Percentiles rank a stretch among this genome's conserved stretches.
Conservation (phyloP, 2,888 invertebrate genomes). For the Drosophila hamatofila region DNA sequence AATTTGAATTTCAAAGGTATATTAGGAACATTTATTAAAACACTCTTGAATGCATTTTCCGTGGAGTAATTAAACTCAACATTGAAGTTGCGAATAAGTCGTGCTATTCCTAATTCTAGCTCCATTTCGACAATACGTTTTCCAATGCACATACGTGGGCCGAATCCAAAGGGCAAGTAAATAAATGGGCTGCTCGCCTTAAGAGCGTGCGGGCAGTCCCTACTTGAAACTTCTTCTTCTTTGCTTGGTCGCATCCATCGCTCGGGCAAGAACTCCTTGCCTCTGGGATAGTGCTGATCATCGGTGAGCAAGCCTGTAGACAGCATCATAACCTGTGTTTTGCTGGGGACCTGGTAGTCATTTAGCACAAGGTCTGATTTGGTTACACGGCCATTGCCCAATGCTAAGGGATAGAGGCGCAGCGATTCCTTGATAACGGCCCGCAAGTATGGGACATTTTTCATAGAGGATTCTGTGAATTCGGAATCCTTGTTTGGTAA, state of each 20-base stretch:
- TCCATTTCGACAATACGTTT: slow-evolving; percentile 91
- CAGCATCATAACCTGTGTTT: slow-evolving; percentile 90
- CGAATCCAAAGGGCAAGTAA: slow-evolving; percentile 89
- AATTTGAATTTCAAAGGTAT: slow-evolving; percentile 85
- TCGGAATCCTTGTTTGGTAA: slow-evolving; percentile 85
- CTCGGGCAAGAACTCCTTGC: slow-evolving; percentile 89
- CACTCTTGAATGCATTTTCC: slow-evolving; percentile 73
- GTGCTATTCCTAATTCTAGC: slow-evolving; percentile 87
- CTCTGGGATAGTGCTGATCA: slow-evolving; percentile 87
- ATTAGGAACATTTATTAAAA: slow-evolving; percentile 81
- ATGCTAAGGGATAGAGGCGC: slow-evolving; percentile 87
- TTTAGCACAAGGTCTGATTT: slow-evolving; percentile 87
- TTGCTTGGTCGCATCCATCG: slow-evolving; percentile 87
- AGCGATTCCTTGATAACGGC: slow-evolving; percentile 91
- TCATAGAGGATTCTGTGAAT: slow-evolving; percentile 86
- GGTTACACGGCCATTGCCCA: slow-evolving; percentile 87
- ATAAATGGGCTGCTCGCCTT: slow-evolving; percentile 76
- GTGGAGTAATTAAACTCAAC: slow-evolving; percentile 78
- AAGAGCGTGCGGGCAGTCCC: slow-evolving; percentile 89
- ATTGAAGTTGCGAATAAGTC: slow-evolving; percentile 78
- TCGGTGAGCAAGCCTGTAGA: slow-evolving; percentile 87
- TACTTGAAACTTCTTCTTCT: slow-evolving; percentile 83
- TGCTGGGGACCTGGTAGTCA: slow-evolving; percentile 88
- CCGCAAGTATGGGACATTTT: slow-evolving; percentile 88
- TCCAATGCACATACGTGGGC: slow-evolving; percentile 90